These are phyloP conservation scores for Calyptomena viridis DNA, from an alignment of 2,113 vertebrate genomes.

Conservation along the genomic window DNA sequence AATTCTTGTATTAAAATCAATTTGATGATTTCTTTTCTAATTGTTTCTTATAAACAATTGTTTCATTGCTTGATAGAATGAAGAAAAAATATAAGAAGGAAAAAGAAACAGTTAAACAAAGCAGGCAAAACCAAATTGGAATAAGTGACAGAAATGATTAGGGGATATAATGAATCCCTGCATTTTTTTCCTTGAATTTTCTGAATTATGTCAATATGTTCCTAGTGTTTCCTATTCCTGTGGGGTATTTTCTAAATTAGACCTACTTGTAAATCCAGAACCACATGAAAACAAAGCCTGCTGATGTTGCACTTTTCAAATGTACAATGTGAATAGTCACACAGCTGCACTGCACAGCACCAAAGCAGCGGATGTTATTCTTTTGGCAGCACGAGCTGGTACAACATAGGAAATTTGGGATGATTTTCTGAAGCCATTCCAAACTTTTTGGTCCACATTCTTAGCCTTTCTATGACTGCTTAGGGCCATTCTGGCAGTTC, in stretches of 20 bases:
- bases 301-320: conserved; percentile 20
- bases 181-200: background rate
- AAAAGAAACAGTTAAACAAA: background rate
- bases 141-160: conserved; percentile 2
- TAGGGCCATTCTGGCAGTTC: background rate
- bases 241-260: conserved; percentile 19
- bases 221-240: background rate
- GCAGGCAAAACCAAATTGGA: background rate
- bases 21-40: background rate
- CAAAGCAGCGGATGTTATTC: background rate
- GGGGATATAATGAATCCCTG: background rate
- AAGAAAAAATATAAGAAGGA: background rate
- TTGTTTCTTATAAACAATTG: background rate
- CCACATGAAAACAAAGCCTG: background rate
- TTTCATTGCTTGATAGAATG: background rate
- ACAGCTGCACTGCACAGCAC: background rate
- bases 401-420: background rate
- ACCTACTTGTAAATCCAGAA: background rate
- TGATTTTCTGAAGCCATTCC: background rate
- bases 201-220: background rate
- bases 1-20: background rate
- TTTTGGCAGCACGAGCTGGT: background rate
- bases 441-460: background rate
- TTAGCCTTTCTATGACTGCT: background rate
- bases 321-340: background rate